Conservation (phyloP, 2,888 invertebrate genomes). For the Tetragnatha montana region DNA sequence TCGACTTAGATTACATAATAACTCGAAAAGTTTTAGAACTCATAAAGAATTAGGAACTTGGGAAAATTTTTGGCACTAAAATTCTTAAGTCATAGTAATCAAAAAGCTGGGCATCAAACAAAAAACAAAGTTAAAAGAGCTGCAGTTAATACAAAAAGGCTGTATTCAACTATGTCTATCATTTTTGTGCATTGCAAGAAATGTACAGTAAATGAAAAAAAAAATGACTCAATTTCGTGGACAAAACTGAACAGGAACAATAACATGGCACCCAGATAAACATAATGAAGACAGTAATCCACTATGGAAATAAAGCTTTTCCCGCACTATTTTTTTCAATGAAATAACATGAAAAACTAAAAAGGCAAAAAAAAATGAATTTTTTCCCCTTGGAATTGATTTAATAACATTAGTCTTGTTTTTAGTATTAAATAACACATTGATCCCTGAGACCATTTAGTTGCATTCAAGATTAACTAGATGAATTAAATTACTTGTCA, state of each 20-base stretch:
- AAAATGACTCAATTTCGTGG: not conserved
- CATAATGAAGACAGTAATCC: too few species aligned
- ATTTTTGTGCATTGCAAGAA: not conserved
- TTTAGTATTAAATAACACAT: not conserved
- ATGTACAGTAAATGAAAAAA: not conserved
- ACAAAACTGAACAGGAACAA: conserved; percentile 3
- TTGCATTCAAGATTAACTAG: conserved; percentile 7
- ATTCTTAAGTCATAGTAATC: not conserved
- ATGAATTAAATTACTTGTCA: not conserved
- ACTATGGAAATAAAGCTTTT: too few species aligned
- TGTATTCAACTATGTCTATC: not conserved
- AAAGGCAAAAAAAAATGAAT: too few species aligned
- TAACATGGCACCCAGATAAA: conserved; percentile 14
- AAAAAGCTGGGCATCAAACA: not conserved
- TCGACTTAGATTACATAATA: not conserved
- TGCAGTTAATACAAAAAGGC: not conserved
- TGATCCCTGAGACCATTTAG: conserved; percentile 27
- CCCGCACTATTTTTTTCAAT: too few species aligned
- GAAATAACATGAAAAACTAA: too few species aligned
- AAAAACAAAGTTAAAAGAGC: not conserved
- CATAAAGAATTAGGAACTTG: not conserved
- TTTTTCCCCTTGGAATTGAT: too few species aligned
- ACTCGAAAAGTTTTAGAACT: not conserved
- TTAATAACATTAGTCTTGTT: too few species aligned
- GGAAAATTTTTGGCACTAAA: not conserved